These are phyloP conservation scores for Hylomyscus alleni DNA, from an alignment of 2,797 vertebrate genomes.

Conservation along the genomic window DNA sequence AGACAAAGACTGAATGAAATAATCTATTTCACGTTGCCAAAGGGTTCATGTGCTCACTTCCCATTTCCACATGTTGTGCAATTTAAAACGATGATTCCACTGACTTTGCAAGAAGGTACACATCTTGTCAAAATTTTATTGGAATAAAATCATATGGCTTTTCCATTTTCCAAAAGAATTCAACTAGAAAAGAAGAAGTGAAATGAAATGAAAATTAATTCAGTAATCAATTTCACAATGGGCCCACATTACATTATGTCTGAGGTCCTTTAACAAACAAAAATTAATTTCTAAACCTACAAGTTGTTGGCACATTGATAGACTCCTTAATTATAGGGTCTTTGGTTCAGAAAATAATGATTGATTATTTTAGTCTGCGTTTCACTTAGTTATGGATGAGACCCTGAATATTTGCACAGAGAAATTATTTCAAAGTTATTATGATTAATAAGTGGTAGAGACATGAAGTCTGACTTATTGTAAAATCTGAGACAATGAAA, in stretches of 20 bases:
- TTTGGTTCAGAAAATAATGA: constrained; percentile 86
- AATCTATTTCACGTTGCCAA: neutral
- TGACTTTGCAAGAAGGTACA: neutral
- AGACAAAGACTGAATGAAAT: neutral
- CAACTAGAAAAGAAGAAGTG: constrained; percentile 67
- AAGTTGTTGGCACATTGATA: constrained; percentile 82
- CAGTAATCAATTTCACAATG: constrained; percentile 72
- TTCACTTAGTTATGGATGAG: constrained; percentile 84
- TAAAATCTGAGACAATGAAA: constrained; percentile 75
- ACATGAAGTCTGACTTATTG: constrained; percentile 80
- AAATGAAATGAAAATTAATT: constrained; percentile 62
- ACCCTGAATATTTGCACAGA: constrained; percentile 77
- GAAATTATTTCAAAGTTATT: constrained; percentile 83
- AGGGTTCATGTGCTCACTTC: neutral
- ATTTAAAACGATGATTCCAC: neutral
- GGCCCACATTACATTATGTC: constrained; percentile 72
- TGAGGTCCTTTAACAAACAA: constrained; percentile 82
- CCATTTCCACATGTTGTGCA: neutral
- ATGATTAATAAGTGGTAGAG: constrained; percentile 83
- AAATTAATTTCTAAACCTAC: constrained; percentile 83
- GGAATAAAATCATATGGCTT: neutral
- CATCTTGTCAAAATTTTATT: constrained; percentile 7
- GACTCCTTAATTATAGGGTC: constrained; percentile 83
- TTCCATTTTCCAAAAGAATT: constrained; percentile 54
- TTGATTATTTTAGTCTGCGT: constrained; percentile 80